Evolutionary conservation across 2,113 vertebrate genomes (phyloP).

Genomic region (Scartelaos histophorus): DNA sequence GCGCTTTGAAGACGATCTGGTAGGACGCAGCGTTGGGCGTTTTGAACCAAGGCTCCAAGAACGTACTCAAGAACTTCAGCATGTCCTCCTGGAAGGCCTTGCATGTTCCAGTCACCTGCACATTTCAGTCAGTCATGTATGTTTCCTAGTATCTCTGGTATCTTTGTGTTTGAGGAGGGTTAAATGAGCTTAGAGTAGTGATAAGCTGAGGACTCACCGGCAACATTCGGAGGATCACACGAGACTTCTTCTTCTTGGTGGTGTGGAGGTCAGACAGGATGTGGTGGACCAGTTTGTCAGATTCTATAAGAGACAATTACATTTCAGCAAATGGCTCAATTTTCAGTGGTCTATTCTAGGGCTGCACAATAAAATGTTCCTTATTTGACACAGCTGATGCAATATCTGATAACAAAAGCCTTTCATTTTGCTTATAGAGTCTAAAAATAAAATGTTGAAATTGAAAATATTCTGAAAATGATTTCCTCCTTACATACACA

Average conservation of each 20-base stretch:
- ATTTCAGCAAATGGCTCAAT: not conserved
- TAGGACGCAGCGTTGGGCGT: conserved; percentile 86
- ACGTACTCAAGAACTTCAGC: conserved; percentile 85
- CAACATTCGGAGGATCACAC: conserved; percentile 92
- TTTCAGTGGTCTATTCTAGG: not conserved
- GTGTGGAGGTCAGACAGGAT: conserved; percentile 88
- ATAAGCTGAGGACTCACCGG: conserved; percentile 73
- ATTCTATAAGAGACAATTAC: conserved; percentile 72
- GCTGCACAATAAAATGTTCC: no score
- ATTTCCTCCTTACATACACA: no score
- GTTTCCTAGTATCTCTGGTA: no score
- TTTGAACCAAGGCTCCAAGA: conserved; percentile 94
- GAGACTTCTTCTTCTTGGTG: conserved; percentile 91
- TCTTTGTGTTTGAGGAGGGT: no score
- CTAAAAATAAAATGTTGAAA: no score
- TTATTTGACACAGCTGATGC: no score
- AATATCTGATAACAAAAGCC: no score
- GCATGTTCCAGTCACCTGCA: conserved; percentile 85
- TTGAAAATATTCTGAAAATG: no score
- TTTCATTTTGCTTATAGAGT: no score
- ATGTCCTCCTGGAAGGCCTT: conserved; percentile 93
- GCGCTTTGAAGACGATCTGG: conserved; percentile 92
- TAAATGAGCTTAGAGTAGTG: no score
- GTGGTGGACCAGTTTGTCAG: conserved; percentile 89
- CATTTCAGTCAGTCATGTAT: no score